Conservation (phyloP, 2,888 invertebrate genomes). For the Sphinx pinastri region DNA sequence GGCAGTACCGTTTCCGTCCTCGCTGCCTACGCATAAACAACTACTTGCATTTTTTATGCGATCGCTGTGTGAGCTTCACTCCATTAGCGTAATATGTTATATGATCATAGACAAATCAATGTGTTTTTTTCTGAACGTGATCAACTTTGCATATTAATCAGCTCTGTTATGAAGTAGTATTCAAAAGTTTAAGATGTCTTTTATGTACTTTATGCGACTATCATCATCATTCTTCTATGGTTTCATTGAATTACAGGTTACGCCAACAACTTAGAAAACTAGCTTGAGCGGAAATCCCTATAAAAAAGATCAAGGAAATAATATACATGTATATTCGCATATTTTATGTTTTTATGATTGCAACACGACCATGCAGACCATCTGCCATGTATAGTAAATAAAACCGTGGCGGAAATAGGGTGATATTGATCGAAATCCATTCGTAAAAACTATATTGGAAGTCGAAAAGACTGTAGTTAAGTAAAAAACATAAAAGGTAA, state of each 20-base stretch:
- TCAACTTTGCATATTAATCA: constrained; percentile 6
- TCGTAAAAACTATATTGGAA: neutral
- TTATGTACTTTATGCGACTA: no score
- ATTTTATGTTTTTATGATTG: neutral
- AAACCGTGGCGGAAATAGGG: neutral
- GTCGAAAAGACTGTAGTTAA: neutral
- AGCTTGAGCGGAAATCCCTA: neutral
- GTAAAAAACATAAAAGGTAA: neutral
- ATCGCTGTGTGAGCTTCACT: constrained; percentile 21
- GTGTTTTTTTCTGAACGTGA: constrained; percentile 9
- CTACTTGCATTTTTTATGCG: constrained; percentile 64
- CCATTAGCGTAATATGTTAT: neutral
- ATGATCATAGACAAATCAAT: constrained; percentile 8
- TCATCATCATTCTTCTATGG: no score
- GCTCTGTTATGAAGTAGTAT: neutral
- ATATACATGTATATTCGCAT: neutral
- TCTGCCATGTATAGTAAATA: neutral
- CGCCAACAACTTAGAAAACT: neutral
- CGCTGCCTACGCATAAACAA: constrained; percentile 57
- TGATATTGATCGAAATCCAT: neutral
- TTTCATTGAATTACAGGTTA: no score
- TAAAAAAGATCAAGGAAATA: neutral
- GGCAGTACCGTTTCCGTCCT: constrained; percentile 72
- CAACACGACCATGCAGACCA: neutral
- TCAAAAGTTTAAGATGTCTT: neutral